These are phyloP conservation scores for Malurus elegans DNA, from an alignment of 2,113 vertebrate genomes.

Conservation along the genomic window DNA sequence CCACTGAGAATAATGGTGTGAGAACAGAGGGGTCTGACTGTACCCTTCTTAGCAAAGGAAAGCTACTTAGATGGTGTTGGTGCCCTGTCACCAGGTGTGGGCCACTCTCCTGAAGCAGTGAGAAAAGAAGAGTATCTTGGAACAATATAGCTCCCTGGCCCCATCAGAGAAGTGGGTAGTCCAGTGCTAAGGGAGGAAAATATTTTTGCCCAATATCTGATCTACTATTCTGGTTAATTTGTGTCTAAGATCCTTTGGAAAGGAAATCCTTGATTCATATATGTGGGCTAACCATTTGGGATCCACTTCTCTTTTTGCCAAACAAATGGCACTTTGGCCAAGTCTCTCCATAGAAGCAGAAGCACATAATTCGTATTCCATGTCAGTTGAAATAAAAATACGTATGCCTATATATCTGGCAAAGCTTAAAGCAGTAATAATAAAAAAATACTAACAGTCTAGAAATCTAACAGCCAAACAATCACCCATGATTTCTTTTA, in stretches of 20 bases:
- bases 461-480: neutral
- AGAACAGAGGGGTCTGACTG: neutral
- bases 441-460: neutral
- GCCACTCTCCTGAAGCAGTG: neutral
- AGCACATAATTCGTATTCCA: neutral
- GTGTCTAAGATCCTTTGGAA: neutral
- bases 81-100: neutral
- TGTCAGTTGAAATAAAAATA: neutral
- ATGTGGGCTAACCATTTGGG: neutral
- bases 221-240: neutral
- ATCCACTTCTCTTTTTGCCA: neutral
- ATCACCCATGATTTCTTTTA: neutral
- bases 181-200: neutral
- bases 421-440: neutral
- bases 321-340: neutral
- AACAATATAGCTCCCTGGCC: neutral
- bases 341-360: neutral
- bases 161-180: neutral
- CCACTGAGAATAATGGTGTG: neutral
- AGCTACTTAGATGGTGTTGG: neutral
- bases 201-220: neutral
- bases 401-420: neutral
- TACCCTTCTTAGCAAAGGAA: neutral
- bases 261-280: neutral
- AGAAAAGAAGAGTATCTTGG: neutral